Evolutionary conservation across 2,888 invertebrate species (phyloP), one percentile per base, ranked within the genome.

Genomic region (Malthinus flaveolus): DNA sequence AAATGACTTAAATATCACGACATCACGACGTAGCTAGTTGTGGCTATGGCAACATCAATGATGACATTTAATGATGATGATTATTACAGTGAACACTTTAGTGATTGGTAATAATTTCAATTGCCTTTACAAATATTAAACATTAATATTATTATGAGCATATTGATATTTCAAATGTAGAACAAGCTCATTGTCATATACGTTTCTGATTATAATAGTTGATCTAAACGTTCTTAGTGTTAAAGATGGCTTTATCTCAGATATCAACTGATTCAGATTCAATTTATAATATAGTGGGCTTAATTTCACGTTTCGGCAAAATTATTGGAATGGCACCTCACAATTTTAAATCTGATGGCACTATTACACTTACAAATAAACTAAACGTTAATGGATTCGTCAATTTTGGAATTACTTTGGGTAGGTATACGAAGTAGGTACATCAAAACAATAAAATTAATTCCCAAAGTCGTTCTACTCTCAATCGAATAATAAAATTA

Each of bases 311-410:
- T n/a, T 44, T 32, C 33, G 32, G 33, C 13, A 44, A 51, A 44
- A 7, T 44, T 10, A 34, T 51, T 45, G 51, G 51, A 4, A 44
- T 51, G 51, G 51, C 51, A 23, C 51, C 51, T 7, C 23, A 44
- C 8, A 9, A 32, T 7, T 33, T 44, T 8, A 10, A 46, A 32
- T n/a, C 2, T 7, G 31, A 46, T 9, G 1, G 46, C 32, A 34
- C 15, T 48, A 9, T 42, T 10, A 15, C 39, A 23, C 23, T 23
- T 9, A 9, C 39, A n/a, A 15, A n/a, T 15, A 42, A 42, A 15
- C 9, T 42, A 9, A 42, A 42, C 1, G 6, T 42, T 5, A 9
- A 23, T n/a, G 39, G 39, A 13, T 15, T 42, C 13, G 9, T 42
- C 23, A 42, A 42, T 42, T 23, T 42, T 5, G 15, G 13, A n/a